Evolutionary conservation across 1,140 invertebrate species (phyloP).

Genomic region (Anoplophora glabripennis): DNA sequence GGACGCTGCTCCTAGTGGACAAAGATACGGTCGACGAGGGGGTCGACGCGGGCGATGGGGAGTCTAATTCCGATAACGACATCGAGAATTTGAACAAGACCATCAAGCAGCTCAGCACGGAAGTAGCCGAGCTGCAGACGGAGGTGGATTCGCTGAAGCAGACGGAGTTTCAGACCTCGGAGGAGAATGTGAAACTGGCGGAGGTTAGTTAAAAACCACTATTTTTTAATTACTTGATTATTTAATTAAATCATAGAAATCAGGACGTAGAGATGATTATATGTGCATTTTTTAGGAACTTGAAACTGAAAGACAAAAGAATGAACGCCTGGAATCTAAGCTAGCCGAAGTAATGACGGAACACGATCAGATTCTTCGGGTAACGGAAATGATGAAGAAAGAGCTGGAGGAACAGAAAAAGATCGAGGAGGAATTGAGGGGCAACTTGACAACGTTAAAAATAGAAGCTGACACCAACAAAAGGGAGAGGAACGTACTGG

Average conservation of each 20-base stretch:
- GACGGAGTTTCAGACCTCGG: conserved; percentile 69
- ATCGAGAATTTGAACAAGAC: conserved; percentile 66
- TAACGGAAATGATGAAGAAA: conserved; percentile 63
- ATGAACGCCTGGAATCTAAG: conserved; percentile 51
- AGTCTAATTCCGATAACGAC: conserved; percentile 60
- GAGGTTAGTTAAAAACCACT: conserved; percentile 45
- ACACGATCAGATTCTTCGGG: conserved; percentile 60
- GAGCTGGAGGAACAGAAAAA: conserved; percentile 60
- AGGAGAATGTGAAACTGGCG: conserved; percentile 54
- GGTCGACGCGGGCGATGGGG: conserved; percentile 54
- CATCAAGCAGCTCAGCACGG: conserved; percentile 61
- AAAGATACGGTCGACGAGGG: conserved; percentile 47
- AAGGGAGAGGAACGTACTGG: conserved; percentile 63
- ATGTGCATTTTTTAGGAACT: conserved; percentile 49
- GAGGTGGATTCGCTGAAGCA: conserved; percentile 62
- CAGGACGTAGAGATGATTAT: too few relatives aligned
- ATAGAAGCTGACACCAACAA: conserved; percentile 55
- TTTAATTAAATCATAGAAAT: too few relatives aligned
- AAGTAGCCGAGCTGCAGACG: conserved; percentile 64
- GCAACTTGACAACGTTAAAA: conserved; percentile 55
- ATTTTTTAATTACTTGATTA: too few relatives aligned
- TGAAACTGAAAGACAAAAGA: conserved; percentile 55
- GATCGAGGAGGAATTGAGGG: conserved; percentile 59
- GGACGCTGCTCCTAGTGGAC: conserved; percentile 57
- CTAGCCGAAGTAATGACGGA: conserved; percentile 56